Evolutionary conservation across 1,140 invertebrate genomes (phyloP).

Genomic region (Cyphomyrmex costatus): DNA sequence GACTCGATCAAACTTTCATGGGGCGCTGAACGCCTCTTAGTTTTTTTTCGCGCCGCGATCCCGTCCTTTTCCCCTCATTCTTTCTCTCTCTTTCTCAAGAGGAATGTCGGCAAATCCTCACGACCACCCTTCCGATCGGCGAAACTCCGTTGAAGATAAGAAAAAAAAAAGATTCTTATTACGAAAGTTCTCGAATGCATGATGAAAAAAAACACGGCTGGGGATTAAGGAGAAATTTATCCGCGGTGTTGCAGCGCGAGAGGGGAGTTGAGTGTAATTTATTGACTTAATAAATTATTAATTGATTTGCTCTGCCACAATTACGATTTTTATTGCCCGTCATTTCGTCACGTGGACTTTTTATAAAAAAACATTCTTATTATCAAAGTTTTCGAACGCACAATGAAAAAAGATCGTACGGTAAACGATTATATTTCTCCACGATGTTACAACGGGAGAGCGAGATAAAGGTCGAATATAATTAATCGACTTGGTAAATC

Average conservation of each 20-base stretch:
- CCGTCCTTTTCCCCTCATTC: neutral
- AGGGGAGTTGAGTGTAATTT: neutral
- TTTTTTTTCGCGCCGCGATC: slow-evolving; percentile 31
- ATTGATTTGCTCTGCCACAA: neutral
- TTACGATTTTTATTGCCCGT: neutral
- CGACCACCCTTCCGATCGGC: slow-evolving; percentile 23
- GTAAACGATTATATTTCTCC: too few species aligned
- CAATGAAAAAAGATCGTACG: slow-evolving; percentile 12
- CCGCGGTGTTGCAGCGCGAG: neutral
- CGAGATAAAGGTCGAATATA: neutral
- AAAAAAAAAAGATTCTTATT: slow-evolving; percentile 37
- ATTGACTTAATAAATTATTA: slow-evolving; percentile 21
- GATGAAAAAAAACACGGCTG: neutral
- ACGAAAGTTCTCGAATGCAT: slow-evolving; percentile 38
- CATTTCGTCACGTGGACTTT: neutral
- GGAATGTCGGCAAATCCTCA: neutral
- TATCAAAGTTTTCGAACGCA: slow-evolving; percentile 29
- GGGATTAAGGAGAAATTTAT: slow-evolving; percentile 37
- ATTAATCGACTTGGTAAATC: slow-evolving; percentile 26
- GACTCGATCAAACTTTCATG: slow-evolving; percentile 80
- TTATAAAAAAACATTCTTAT: slow-evolving; percentile 26
- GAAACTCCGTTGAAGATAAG: slow-evolving; percentile 43
- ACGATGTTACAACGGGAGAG: neutral
- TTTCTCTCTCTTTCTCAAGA: neutral
- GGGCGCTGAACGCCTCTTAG: slow-evolving; percentile 64